Percentiles rank a stretch among this genome's conserved stretches.
phyloP scores from a whole-genome alignment of 2,797 vertebrate species.

The Gallinago stenura region DNA sequence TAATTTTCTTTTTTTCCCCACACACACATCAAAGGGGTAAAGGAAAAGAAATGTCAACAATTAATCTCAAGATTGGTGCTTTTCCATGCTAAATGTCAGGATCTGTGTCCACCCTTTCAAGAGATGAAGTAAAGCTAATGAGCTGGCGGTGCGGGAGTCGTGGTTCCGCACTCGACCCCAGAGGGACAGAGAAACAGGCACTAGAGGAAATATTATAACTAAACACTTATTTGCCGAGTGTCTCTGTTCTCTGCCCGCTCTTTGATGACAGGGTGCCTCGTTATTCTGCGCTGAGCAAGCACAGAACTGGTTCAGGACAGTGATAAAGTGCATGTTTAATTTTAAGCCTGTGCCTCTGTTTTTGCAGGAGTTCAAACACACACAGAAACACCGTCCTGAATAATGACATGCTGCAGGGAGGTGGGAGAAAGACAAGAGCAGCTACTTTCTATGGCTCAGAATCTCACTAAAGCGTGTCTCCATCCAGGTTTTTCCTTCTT shows the following conservation, averaged over 20 bases:
- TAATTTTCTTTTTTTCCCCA: neutral
- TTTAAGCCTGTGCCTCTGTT: neutral
- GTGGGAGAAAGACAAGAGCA: neutral
- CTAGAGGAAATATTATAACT: neutral
- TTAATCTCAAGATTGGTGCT: neutral
- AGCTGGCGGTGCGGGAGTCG: neutral
- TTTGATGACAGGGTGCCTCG: fast-evolving
- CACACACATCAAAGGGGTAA: neutral
- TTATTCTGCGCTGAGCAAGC: neutral
- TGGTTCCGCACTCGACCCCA: neutral
- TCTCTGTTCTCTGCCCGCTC: neutral
- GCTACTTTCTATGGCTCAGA: neutral
- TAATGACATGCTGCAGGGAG: neutral
- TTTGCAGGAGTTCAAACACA: neutral
- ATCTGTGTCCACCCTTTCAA: neutral
- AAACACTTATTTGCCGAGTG: neutral
- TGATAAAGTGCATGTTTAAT: neutral
- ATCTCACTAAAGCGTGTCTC: neutral
- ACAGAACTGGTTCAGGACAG: neutral
- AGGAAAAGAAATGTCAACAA: slow-evolving; percentile 17
- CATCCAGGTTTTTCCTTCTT: neutral
- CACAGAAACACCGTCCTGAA: fast-evolving
- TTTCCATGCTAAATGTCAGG: neutral
- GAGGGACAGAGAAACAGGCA: neutral
- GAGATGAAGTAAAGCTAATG: slow-evolving; percentile 18